Evolutionary conservation across 2,113 vertebrate genomes (phyloP).

Genomic region (Lophochroa leadbeateri): DNA sequence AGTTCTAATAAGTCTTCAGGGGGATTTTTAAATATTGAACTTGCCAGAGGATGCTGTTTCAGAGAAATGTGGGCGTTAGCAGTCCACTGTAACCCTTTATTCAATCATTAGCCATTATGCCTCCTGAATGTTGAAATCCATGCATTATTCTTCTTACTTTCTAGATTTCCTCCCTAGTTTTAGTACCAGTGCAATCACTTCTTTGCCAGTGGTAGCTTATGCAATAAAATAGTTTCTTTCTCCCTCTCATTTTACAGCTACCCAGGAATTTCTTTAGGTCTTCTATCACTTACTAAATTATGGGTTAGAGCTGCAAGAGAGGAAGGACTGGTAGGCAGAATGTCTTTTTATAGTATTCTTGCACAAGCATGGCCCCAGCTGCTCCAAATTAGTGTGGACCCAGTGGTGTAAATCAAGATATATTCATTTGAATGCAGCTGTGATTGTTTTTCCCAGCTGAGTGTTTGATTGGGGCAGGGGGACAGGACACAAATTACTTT

Average conservation of each 20-base stretch:
- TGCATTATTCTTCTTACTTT: neutral
- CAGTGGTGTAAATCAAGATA: neutral
- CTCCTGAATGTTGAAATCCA: neutral
- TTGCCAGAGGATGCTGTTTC: neutral
- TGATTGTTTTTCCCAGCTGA: neutral
- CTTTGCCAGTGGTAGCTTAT: neutral
- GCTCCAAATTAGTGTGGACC: neutral
- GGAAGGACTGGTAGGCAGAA: neutral
- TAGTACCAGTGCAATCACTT: neutral
- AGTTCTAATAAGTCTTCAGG: neutral
- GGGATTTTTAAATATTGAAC: neutral
- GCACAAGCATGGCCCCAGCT: neutral
- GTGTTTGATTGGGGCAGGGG: neutral
- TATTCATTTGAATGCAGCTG: neutral
- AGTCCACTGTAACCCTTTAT: neutral
- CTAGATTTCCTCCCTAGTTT: neutral
- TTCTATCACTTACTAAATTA: neutral
- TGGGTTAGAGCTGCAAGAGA: neutral
- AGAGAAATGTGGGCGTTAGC: neutral
- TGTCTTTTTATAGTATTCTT: neutral
- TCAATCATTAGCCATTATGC: neutral
- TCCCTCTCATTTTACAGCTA: neutral
- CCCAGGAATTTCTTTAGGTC: conserved; percentile 17
- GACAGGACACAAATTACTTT: neutral
- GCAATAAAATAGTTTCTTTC: neutral